phyloP scores from a whole-genome alignment of 2,113 vertebrate species.

The Otocyon megalotis region DNA sequence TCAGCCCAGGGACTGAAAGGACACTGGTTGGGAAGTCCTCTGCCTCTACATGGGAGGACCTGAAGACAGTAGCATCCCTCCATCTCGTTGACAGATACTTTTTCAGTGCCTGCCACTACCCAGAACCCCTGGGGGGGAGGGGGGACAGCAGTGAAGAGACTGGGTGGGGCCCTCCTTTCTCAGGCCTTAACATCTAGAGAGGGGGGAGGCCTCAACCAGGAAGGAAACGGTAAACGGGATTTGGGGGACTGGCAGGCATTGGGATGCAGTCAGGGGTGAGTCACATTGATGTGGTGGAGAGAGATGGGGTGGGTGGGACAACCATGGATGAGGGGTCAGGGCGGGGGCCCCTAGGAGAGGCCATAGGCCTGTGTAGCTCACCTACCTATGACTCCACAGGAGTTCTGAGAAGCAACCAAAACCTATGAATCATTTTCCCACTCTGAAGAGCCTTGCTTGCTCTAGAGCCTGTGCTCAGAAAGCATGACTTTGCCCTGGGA shows the following conservation, averaged over 20 bases:
- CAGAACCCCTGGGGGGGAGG: not conserved
- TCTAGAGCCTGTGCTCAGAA: not conserved
- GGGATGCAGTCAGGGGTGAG: not conserved
- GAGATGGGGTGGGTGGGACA: not conserved
- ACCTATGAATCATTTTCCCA: slow-evolving; percentile 1
- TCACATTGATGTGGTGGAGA: not conserved
- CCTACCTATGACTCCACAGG: not conserved
- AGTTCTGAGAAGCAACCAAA: slow-evolving; percentile 38
- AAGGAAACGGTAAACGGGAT: not conserved
- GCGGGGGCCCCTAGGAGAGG: not conserved
- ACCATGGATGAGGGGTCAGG: too few species aligned
- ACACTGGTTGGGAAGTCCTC: not conserved
- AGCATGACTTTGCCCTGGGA: not conserved
- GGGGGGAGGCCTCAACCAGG: not conserved
- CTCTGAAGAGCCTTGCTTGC: not conserved
- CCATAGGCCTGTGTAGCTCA: not conserved
- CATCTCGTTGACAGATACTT: not conserved
- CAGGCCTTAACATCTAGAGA: not conserved
- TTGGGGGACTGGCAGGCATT: not conserved
- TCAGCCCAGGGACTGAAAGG: not conserved
- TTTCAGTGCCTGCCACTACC: not conserved
- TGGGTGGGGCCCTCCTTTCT: not conserved
- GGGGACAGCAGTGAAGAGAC: not conserved
- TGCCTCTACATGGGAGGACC: not conserved
- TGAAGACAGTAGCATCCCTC: not conserved